A percentile compares a stretch with the other conserved stretches of the same genome.
Conservation (phyloP, 2,888 invertebrate species). For the Emmelina monodactyla region DNA sequence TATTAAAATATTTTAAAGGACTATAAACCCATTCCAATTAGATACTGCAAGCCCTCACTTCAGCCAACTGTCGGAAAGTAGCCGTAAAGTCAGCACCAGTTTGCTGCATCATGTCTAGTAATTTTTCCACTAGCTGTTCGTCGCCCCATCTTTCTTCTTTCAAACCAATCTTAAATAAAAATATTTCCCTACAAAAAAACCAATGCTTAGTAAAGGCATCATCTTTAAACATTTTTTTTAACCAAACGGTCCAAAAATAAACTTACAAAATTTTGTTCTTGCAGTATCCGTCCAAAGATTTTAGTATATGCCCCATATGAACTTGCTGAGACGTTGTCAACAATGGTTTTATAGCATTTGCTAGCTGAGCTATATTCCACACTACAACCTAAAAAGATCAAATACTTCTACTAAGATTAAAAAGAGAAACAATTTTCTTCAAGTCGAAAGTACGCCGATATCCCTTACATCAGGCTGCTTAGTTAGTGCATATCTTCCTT, state of each 20-base stretch:
- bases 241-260: constrained; percentile 1
- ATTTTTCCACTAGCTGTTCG: constrained; percentile 53
- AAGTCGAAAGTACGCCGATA: too few relatives aligned
- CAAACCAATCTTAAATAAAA: constrained; percentile 64
- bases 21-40: background rate
- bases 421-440: too few relatives aligned
- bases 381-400: constrained; percentile 46
- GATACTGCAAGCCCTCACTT: constrained; percentile 25
- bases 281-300: constrained; percentile 52
- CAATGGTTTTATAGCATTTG: constrained; percentile 63
- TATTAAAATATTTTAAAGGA: background rate
- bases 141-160: constrained; percentile 54
- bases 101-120: constrained; percentile 69
- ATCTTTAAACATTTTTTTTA: constrained; percentile 1
- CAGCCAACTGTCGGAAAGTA: constrained; percentile 65
- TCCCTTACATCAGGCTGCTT: constrained; percentile 68
- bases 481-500: constrained; percentile 66
- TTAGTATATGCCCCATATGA: constrained; percentile 48
- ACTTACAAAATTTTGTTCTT: constrained; percentile 57
- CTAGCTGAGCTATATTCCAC: constrained; percentile 70
- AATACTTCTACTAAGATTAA: too few relatives aligned
- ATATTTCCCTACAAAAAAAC: constrained; percentile 33
- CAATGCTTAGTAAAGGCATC: background rate
- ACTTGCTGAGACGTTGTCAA: constrained; percentile 47
- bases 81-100: constrained; percentile 72